Percentiles rank a stretch among this genome's conserved stretches.
Evolutionary conservation across 2,888 invertebrate species (phyloP).

Genomic region (Cartodere bifasciata): DNA sequence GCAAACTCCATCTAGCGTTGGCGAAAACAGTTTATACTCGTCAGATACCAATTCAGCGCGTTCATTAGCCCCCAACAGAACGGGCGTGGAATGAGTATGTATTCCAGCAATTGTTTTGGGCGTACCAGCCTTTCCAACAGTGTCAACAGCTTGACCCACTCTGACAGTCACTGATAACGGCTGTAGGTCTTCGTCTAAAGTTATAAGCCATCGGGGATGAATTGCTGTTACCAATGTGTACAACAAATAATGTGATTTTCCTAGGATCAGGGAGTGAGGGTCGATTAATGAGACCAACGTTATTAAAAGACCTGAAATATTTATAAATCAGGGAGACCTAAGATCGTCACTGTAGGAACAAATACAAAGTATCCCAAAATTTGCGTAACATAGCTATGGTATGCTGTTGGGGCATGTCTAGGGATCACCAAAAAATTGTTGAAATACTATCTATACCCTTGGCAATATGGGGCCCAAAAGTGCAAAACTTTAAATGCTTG

Average conservation of each 20-base stretch:
- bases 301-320: slow-evolving; percentile 27
- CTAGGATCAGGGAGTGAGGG: slow-evolving; percentile 47
- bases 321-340: no score
- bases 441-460: no score
- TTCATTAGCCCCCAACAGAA: slow-evolving; percentile 88
- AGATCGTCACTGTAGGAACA: no score
- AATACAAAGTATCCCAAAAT: no score
- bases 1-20: slow-evolving; percentile 97
- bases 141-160: slow-evolving; percentile 92
- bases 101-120: slow-evolving; percentile 99
- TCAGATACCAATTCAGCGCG: slow-evolving; percentile 96
- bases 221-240: slow-evolving; percentile 91
- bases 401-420: no score
- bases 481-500: no score
- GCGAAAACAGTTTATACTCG: slow-evolving; percentile 82
- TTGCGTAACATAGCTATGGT: no score
- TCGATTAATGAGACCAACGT: slow-evolving; percentile 26
- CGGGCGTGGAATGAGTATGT: slow-evolving; percentile 98
- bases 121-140: slow-evolving; percentile 97
- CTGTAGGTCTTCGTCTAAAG: slow-evolving; percentile 86
- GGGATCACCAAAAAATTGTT: no score
- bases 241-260: slow-evolving; percentile 87
- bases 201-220: slow-evolving; percentile 96
- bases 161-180: slow-evolving; percentile 85
- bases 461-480: no score